phyloP scores from a whole-genome alignment of 2,888 invertebrate species.

The Neuroscelio doddi region DNA sequence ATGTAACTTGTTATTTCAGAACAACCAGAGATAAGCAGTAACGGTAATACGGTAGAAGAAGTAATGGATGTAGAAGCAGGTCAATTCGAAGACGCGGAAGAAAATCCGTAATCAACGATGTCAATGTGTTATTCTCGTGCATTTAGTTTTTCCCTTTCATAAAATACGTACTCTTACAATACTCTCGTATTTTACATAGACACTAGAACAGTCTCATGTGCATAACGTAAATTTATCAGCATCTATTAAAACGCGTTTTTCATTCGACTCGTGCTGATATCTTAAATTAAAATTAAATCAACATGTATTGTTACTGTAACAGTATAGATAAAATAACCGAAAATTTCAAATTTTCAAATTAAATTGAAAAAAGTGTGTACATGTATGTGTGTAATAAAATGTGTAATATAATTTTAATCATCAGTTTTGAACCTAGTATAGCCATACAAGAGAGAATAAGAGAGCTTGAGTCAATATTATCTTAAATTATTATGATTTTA shows the following conservation, averaged over 20 bases:
- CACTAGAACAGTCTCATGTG: constrained; percentile 11
- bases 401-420: neutral
- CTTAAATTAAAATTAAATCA: constrained; percentile 4
- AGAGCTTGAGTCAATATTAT: no score
- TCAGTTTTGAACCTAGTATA: neutral
- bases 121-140: constrained; percentile 51
- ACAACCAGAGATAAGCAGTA: constrained; percentile 68
- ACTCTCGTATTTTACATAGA: constrained; percentile 33
- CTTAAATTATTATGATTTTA: constrained; percentile 21
- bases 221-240: constrained; percentile 12
- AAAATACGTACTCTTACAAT: constrained; percentile 38
- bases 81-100: constrained; percentile 77
- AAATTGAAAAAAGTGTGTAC: constrained; percentile 9
- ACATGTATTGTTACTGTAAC: neutral
- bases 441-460: neutral
- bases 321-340: constrained; percentile 7
- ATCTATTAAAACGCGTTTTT: constrained; percentile 10
- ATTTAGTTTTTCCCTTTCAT: constrained; percentile 61
- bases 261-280: constrained; percentile 14
- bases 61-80: constrained; percentile 73
- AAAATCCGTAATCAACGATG: constrained; percentile 63
- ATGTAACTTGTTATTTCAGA: constrained; percentile 54
- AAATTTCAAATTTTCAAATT: constrained; percentile 3
- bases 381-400: no score
- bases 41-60: constrained; percentile 70